phyloP scores from a whole-genome alignment of 2,888 invertebrate genomes.

The Drosophila peninsularis region DNA sequence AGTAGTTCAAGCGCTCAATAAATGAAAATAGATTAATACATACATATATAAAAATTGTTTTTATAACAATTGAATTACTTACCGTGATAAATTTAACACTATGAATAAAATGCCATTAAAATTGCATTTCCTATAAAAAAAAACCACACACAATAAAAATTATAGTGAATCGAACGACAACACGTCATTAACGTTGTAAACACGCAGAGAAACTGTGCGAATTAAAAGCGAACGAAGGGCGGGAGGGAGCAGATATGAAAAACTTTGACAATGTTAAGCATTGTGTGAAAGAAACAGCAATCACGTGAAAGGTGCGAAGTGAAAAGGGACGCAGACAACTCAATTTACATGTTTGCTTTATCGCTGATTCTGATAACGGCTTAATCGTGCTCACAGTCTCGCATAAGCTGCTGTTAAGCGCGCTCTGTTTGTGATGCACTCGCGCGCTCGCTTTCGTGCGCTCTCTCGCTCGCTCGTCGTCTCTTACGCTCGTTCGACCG shows the following conservation, averaged over 20 bases:
- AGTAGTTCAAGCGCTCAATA: constrained; percentile 6
- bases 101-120: constrained; percentile 27
- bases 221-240: not conserved
- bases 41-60: not conserved
- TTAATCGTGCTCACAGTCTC: not conserved
- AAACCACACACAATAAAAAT: not conserved
- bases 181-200: constrained; percentile 17
- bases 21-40: no score
- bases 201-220: constrained; percentile 1
- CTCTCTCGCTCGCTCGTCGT: not conserved
- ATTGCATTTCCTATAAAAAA: constrained; percentile 13
- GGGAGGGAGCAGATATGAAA: not conserved
- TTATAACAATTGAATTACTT: constrained; percentile 9
- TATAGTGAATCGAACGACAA: constrained; percentile 9
- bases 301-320: constrained; percentile 33
- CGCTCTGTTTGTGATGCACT: not conserved
- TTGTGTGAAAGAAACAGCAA: constrained; percentile 20
- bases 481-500: constrained; percentile 35
- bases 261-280: constrained; percentile 3
- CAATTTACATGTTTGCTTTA: constrained; percentile 23
- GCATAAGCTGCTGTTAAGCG: constrained; percentile 2
- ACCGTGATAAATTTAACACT: constrained; percentile 26
- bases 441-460: not conserved
- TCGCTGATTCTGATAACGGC: constrained; percentile 43
- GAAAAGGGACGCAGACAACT: constrained; percentile 23